Base-by-base conservation (phyloP, 2,113 vertebrate genomes). In the Aegithalos caudatus region DNA sequence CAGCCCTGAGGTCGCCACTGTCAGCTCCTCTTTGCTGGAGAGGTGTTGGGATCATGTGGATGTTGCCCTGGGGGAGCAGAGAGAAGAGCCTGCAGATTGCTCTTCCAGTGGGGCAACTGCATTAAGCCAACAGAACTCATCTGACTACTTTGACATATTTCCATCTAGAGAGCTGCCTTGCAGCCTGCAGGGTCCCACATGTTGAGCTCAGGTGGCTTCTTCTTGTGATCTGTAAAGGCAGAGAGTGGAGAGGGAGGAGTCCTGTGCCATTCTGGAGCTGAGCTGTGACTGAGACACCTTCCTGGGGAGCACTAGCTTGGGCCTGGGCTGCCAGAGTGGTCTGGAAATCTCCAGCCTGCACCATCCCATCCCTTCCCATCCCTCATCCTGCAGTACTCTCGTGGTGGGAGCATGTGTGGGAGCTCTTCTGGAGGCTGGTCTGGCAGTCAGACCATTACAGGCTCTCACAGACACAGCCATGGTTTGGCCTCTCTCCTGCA, bases 401-500 rank as follows among this genome's bases (percentile, higher is more conserved):
- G 77, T 19, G 81, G 95, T 83, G 81, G 94, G 19, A 65, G 71
- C 10, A 10, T 40, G 84, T 79, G 91, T 81, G 85, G 93, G 94
- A 74, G 86, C 95, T 94, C 51, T 94, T 85, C 95, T 61, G 28
- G 78, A 94, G 90, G 62, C 94, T 35, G 42, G 56, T 95, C 95
- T 93, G 76, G 86, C 93, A 77, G 70, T 92, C 44, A 28, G 29
- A 38, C 44, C 31, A 21, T 56, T 92, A 86, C 95, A 96, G 95
- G 76, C 95, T 95, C 95, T 93, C 93, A 11, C 37, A 79, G 38
- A 91, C 69, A 50, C 88, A 76, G 81, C 73, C 92, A 95, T 72
- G 97, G 95, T 94, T 97, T 96, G 93, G 97, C 81, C 97, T 98
- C 97, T 97, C 94, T 97, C 95, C 97, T 98, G 96, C 95, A 81